Evolutionary conservation across 2,888 invertebrate genomes (phyloP), one percentile per base, ranked within the genome.

Genomic region (Agriotes lineatus): DNA sequence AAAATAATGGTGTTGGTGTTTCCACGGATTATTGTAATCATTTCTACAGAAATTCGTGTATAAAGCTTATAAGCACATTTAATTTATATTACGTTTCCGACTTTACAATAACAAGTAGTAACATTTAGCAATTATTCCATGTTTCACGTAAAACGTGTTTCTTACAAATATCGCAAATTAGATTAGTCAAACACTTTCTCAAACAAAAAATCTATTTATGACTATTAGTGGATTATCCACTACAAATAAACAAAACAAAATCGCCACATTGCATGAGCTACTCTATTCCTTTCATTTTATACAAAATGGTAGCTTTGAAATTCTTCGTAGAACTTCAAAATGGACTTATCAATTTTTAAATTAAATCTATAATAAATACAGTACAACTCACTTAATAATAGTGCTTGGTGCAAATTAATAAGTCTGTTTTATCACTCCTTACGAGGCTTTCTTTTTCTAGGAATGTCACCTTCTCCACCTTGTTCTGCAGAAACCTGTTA

Each of bases 401-500:
- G 65, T 69, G 69, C 59, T 59, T 52, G 56, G 56, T 57, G 44
- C 56, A 60, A 52, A 10, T 57, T 58, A 50, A n/a, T 33, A 39
- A 39, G 20, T 33, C 20, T 62, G 16, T 44, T 20, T 57, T 48
- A 64, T 80, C 74, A 83, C 67, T 83, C 83, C 74, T 83, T 83
- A 65, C 83, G 80, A 16, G 80, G 79, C 78, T 82, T 83, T 59
- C 83, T 70, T 72, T 83, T 83, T 69, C 82, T 79, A 9, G 83
- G 77, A 16, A 77, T 80, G 33, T 81, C 82, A 25, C 76, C 79
- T 33, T 73, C 71, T n/a, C 64, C 70, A 18, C 61, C 75, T 66
- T 45, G 76, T 45, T 37, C 73, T 45, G 58, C 69, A 58, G 73
- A 72, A 14, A 74, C 56, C 54, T 65, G 45, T 10, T 45, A 33